phyloP scores from a whole-genome alignment of 2,113 vertebrate species.

The Anarhynchus alexandrinus region DNA sequence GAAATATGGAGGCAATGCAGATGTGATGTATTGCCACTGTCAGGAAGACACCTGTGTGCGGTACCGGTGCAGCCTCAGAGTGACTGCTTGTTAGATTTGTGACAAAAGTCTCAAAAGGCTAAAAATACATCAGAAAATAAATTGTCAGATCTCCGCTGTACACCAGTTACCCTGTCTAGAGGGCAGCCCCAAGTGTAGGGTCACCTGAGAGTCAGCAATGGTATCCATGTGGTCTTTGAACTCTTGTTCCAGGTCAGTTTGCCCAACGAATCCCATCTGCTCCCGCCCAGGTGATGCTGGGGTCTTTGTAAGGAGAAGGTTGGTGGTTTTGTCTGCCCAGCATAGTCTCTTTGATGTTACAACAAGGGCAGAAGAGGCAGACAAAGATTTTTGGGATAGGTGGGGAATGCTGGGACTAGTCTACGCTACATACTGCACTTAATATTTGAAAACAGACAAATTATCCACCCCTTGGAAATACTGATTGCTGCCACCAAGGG shows the following conservation, averaged over 20 bases:
- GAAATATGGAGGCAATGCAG: neutral
- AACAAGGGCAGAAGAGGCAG: neutral
- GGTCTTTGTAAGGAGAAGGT: neutral
- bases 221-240: neutral
- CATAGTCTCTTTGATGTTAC: neutral
- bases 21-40: accelerated
- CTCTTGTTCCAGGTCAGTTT: neutral
- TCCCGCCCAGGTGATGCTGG: neutral
- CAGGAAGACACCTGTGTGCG: neutral
- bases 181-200: neutral
- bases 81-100: neutral
- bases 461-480: neutral
- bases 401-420: neutral
- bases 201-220: neutral
- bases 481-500: neutral
- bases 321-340: neutral
- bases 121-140: neutral
- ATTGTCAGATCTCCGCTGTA: neutral
- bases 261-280: neutral
- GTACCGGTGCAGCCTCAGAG: neutral
- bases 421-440: neutral
- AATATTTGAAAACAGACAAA: neutral
- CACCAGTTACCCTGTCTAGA: neutral
- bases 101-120: neutral
- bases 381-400: neutral